Base-by-base conservation (phyloP, 1,140 invertebrate species). In the Philotrypesis tridentata region DNA sequence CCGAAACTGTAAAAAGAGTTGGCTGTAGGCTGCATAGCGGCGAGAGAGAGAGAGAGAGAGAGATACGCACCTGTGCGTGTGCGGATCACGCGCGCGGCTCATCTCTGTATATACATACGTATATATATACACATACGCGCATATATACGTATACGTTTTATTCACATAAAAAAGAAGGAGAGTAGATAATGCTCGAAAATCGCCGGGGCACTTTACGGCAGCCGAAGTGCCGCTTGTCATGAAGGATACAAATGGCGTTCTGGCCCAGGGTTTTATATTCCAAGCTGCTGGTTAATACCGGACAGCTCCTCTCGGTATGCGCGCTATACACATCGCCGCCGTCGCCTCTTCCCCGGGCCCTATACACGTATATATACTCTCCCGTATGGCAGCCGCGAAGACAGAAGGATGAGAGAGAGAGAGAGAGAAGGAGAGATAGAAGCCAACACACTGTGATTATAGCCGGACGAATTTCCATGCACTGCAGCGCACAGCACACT, bases 401-500 rank as follows among this genome's bases (percentile, higher is more conserved):
- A 61, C 11, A 31, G 12, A 31, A 17, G 43, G 14, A n/a, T n/a
- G n/a, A n/a, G n/a, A n/a, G n/a, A n/a, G n/a, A n/a, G n/a, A n/a
- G n/a, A n/a, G n/a, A n/a, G n/a, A n/a, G n/a, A n/a, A n/a, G n/a
- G 23, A 71, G 17, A 43, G 31, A 25, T 12, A 40, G 33, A 55
- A 43, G 37, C 3, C n/a, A n/a, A n/a, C n/a, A 40, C 27, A 71
- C 43, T 68, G 72, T 75, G 79, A 81, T 81, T 81, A 81, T 80
- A 74, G 63, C 79, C 71, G 61, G 40, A 48, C 79, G 82, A 86
- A 86, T 86, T 86, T 86, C 85, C 86, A 86, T 86, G 83, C 84
- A 82, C 83, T 43, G 82, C 83, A 83, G n/a, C n/a, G n/a, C n/a
- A n/a, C n/a, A n/a, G n/a, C 9, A 37, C 33, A 37, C 33, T 37